Base-by-base conservation (phyloP, 2,113 vertebrate genomes). In the Spea bombifrons region DNA sequence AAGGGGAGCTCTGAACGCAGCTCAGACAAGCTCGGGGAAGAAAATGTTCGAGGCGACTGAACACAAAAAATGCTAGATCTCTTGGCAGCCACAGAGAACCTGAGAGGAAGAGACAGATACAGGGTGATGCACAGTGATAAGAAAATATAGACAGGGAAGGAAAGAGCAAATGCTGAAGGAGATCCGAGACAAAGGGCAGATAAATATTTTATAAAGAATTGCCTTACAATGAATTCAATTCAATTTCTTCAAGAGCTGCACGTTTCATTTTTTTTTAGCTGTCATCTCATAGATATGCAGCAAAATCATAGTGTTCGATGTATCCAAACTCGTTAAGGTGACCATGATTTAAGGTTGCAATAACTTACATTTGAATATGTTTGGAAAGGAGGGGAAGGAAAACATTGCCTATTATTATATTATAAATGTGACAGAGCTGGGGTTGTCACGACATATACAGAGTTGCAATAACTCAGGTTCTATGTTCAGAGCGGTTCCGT, bases 191-290 rank as follows among this genome's bases (percentile, higher is more conserved):
- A 80, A 74, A 67, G 70, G 65, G 64, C 49, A 74, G 77, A 80
- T 74, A 80, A 73, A 74, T 80, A 80, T 80, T 80, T 80, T 49
- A 80, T 74, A 74, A 61, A 52, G 64, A 68, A 50, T 74, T 73
- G 71, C 71, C 50, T 73, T 43, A 52, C 47, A 52, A 61, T 59
- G 46, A 66, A 66, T 66, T 67, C 44, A 55, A 61, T 73, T 73
- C 68, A 67, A 73, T 80, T 79, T 80, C 45, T n/a, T 10, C 52
- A 44, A 4, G n/a, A 5, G 50, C 63, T 48, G 61, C 59, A 73
- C 48, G 13, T 80, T 67, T 67, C 63, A 68, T 73, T 66, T 30
- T 30, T 30, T 30, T 59, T 55, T 47, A 65, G 50, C 52, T 73
- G 7, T 66, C 44, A 17, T 17, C 71, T 57, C 4, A 45, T 46